Evolutionary conservation across 2,888 invertebrate species (phyloP).

Genomic region (Nasonia oneida): DNA sequence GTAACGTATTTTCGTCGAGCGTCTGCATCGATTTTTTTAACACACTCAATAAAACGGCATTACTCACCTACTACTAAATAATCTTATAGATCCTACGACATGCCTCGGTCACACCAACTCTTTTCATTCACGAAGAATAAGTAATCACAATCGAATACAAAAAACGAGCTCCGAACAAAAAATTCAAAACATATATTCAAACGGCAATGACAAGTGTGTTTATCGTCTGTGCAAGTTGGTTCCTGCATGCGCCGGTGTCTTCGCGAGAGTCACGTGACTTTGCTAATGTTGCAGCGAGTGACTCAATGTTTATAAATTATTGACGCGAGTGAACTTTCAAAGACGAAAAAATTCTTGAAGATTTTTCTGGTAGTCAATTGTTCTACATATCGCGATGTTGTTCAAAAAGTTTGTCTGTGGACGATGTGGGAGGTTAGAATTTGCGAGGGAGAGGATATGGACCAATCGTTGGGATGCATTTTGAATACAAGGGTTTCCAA

Average conservation of each 20-base stretch:
- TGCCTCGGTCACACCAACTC: not conserved
- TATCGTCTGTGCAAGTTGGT: conserved; percentile 37
- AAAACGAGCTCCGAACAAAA: not conserved
- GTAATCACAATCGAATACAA: not conserved
- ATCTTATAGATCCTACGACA: not conserved
- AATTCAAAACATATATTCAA: conserved; percentile 48
- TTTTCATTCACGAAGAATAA: not conserved
- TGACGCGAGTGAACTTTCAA: not conserved
- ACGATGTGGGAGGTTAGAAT: conserved; percentile 5
- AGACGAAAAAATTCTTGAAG: not conserved
- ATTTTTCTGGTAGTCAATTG: not conserved
- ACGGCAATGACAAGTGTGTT: conserved; percentile 58
- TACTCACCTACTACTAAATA: not conserved
- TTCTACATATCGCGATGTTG: not conserved
- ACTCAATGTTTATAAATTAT: not conserved
- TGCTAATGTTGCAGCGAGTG: not conserved
- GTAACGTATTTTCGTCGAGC: conserved; percentile 55
- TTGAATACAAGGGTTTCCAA: conserved; percentile 8
- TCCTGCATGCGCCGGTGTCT: conserved; percentile 40
- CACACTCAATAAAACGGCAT: not conserved
- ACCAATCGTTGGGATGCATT: conserved; percentile 31
- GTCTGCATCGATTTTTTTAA: not conserved
- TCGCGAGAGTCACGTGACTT: conserved; percentile 54
- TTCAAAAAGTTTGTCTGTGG: not conserved
- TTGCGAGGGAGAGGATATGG: not conserved